These are phyloP conservation scores for Halcyon leucocephala DNA, from an alignment of 2,797 vertebrate species.

Conservation along the genomic window DNA sequence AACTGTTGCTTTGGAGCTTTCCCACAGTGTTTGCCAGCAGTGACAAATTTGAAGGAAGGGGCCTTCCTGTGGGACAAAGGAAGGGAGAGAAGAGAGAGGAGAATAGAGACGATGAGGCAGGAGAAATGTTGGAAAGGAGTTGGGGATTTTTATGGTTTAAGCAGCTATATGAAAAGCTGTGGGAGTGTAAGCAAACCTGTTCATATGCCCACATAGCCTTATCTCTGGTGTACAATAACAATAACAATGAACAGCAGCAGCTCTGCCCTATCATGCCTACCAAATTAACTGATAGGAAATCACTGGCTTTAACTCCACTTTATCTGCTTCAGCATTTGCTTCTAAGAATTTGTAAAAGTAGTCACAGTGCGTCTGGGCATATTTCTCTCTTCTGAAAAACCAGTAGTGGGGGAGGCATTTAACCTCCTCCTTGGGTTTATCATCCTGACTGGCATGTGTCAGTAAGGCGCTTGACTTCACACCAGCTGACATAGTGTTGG, in stretches of 20 bases:
- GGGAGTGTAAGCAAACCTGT: background rate
- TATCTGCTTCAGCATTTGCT: background rate
- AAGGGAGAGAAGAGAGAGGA: background rate
- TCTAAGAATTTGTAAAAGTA: background rate
- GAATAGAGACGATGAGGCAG: background rate
- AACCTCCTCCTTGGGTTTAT: slow-evolving; percentile 28
- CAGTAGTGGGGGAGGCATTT: background rate
- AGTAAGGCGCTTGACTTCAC: background rate
- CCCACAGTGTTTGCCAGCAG: slow-evolving; percentile 2
- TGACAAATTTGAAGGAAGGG: background rate
- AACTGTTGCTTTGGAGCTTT: background rate
- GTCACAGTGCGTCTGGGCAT: background rate
- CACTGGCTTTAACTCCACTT: background rate
- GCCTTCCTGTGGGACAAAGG: background rate
- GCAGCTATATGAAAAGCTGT: background rate
- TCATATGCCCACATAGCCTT: background rate
- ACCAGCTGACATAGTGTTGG: background rate
- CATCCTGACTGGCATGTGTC: slow-evolving; percentile 21
- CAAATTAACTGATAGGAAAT: background rate
- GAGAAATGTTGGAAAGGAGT: rapidly evolving
- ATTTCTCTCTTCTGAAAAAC: background rate
- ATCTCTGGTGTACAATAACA: background rate
- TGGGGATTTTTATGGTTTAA: background rate
- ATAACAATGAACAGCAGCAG: rapidly evolving
- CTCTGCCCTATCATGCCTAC: background rate